These are phyloP conservation scores for Trachemys scripta DNA, from an alignment of 2,113 vertebrate species.

Conservation along the genomic window DNA sequence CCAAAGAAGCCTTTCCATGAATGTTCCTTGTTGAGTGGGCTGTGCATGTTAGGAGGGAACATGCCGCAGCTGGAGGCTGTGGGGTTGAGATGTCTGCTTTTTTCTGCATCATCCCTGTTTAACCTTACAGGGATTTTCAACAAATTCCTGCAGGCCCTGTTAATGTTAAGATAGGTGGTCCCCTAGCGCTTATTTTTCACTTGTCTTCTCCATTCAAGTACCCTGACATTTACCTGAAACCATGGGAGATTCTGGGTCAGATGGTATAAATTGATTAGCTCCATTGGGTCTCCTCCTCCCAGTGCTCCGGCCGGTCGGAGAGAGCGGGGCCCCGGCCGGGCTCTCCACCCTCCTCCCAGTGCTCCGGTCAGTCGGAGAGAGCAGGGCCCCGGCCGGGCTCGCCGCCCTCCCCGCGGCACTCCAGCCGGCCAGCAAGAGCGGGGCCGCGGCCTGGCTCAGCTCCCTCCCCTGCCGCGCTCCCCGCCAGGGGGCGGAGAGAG, in stretches of 20 bases:
- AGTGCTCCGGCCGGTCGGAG: too few species aligned
- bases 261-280: neutral
- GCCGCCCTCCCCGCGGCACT: too few species aligned
- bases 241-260: neutral
- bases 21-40: neutral
- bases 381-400: too few species aligned
- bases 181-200: neutral
- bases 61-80: neutral
- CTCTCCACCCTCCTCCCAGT: too few species aligned
- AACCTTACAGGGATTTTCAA: neutral
- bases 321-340: too few species aligned
- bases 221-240: neutral
- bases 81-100: neutral
- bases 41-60: neutral
- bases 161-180: neutral
- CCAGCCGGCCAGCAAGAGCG: too few species aligned
- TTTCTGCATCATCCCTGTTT: neutral
- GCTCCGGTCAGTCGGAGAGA: too few species aligned
- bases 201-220: neutral
- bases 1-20: neutral
- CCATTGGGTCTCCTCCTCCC: neutral
- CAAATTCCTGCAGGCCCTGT: neutral
- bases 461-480: too few species aligned
- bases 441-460: too few species aligned
- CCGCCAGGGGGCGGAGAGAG: too few species aligned